A percentile compares a stretch with the other conserved stretches of the same genome.
These are phyloP conservation scores for Tinea trinotella DNA, from an alignment of 2,888 invertebrate genomes.

Conservation along the genomic window DNA sequence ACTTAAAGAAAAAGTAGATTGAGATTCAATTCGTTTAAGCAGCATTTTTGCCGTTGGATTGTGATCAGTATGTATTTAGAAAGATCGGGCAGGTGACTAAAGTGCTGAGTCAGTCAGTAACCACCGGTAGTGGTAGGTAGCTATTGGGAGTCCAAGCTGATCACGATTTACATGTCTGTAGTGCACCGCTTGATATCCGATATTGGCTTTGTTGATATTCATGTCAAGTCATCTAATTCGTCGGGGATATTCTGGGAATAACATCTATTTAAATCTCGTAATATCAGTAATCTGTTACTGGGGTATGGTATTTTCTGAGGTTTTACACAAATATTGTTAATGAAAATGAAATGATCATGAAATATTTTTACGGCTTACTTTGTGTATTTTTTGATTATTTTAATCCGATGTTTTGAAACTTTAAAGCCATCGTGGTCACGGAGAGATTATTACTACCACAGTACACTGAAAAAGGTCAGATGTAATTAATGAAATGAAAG, in stretches of 20 bases:
- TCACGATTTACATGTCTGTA: slow-evolving; percentile 71
- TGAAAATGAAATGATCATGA: no score
- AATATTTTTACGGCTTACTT: no score
- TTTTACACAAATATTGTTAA: no score
- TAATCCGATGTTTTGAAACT: no score
- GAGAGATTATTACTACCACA: no score
- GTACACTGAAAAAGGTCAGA: no score
- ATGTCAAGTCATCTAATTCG: slow-evolving; percentile 44
- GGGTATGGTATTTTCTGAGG: no score
- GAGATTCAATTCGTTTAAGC: background rate
- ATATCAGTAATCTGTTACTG: no score
- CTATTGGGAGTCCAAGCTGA: slow-evolving; percentile 55
- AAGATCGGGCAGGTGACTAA: slow-evolving; percentile 54
- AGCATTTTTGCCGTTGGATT: background rate
- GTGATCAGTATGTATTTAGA: background rate
- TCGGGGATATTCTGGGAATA: slow-evolving; percentile 7
- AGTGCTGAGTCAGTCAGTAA: slow-evolving; percentile 61
- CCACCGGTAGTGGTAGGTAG: slow-evolving; percentile 68
- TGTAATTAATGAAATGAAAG: no score
- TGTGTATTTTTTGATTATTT: no score
- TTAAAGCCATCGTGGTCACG: no score
- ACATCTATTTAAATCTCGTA: slow-evolving; percentile 7
- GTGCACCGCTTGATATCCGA: slow-evolving; percentile 54
- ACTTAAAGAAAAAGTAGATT: background rate
- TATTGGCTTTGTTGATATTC: slow-evolving; percentile 26